phyloP scores from a whole-genome alignment of 2,888 invertebrate species.

The Coelinius sp. region DNA sequence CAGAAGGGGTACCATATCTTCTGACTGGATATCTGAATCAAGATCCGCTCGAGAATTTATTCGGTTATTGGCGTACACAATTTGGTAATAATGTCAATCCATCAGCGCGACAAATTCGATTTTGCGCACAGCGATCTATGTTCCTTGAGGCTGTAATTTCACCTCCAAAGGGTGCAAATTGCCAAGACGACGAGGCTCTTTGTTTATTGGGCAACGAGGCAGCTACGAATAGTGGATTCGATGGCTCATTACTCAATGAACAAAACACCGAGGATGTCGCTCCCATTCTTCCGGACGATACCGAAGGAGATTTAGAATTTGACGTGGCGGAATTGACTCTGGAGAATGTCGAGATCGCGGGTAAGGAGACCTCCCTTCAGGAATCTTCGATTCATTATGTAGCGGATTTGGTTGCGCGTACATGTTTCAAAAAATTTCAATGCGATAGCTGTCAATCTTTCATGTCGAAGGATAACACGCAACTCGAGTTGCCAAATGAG shows the following conservation, averaged over 20 bases:
- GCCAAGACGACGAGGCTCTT: background rate
- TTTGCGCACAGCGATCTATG: background rate
- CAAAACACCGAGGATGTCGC: no score
- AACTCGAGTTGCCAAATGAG: no score
- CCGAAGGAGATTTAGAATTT: background rate
- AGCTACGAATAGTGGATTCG: no score
- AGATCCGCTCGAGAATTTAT: slow-evolving; percentile 52
- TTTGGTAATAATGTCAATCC: background rate
- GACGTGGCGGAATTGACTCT: no score
- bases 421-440: no score
- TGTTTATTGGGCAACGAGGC: background rate
- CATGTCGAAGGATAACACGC: no score
- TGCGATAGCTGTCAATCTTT: no score
- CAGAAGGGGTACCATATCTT: slow-evolving; percentile 41
- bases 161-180: background rate
- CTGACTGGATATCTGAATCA: slow-evolving; percentile 48
- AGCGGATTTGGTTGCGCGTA: no score
- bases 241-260: no score
- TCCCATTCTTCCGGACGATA: background rate
- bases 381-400: no score
- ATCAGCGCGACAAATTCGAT: background rate
- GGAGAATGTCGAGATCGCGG: no score
- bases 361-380: no score
- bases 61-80: slow-evolving; percentile 33
- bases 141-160: background rate